These are phyloP conservation scores for Xestobium rufovillosum DNA, from an alignment of 2,888 invertebrate species.

Conservation along the genomic window DNA sequence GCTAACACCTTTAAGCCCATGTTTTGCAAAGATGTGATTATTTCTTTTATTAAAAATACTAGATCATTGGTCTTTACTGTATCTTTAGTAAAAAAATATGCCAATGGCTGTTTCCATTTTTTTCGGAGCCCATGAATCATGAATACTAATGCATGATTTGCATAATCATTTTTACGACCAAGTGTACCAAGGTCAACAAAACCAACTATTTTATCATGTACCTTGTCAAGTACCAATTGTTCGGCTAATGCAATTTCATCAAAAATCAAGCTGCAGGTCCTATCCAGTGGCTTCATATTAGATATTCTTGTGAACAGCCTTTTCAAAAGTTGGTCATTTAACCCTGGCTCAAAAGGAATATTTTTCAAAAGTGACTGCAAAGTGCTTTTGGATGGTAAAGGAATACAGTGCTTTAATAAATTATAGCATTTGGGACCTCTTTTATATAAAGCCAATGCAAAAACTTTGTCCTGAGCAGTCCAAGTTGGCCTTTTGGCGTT, in stretches of 20 bases:
- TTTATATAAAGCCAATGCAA: constrained; percentile 13
- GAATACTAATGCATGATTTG: constrained; percentile 12
- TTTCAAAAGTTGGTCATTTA: constrained; percentile 11
- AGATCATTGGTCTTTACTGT: constrained; percentile 7
- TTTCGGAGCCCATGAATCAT: constrained; percentile 10
- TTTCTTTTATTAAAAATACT: constrained; percentile 10
- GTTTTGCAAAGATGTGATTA: constrained; percentile 10
- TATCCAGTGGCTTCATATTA: constrained; percentile 3
- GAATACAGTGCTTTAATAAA: constrained; percentile 10
- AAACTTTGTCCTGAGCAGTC: constrained; percentile 11
- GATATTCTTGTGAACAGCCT: not conserved
- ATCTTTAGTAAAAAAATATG: constrained; percentile 14
- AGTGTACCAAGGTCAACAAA: constrained; percentile 15
- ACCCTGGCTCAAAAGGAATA: constrained; percentile 13
- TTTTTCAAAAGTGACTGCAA: constrained; percentile 12
- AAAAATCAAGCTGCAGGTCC: constrained; percentile 14
- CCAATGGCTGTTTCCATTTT: constrained; percentile 10
- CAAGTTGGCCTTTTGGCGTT: constrained; percentile 8
- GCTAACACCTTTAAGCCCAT: constrained; percentile 5
- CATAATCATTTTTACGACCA: constrained; percentile 8
- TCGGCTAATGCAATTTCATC: constrained; percentile 16
- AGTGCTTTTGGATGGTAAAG: constrained; percentile 14
- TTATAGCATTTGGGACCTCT: constrained; percentile 13
- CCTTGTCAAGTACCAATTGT: constrained; percentile 7
- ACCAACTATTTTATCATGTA: constrained; percentile 10